Percentiles rank a stretch among this genome's conserved stretches.
Conservation (phyloP, 2,888 invertebrate genomes). For the Notodonta dromedarius region DNA sequence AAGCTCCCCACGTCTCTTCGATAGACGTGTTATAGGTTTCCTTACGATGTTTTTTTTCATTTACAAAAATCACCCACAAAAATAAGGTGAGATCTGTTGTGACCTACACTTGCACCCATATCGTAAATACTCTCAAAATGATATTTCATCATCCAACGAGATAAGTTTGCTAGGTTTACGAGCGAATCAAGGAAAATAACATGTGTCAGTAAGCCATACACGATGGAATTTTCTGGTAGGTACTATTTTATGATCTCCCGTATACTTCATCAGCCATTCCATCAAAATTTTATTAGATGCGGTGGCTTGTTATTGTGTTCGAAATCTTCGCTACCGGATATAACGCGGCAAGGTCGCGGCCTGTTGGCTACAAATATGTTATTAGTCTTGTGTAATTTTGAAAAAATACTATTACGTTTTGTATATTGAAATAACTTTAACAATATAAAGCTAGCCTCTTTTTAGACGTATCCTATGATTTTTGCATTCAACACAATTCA, state of each 20-base stretch:
- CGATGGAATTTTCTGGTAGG: conserved; percentile 60
- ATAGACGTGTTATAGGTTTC: no score
- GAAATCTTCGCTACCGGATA: conserved; percentile 25
- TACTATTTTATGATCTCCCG: conserved; percentile 57
- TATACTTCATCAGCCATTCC: conserved; percentile 50
- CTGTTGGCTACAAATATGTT: conserved; percentile 22
- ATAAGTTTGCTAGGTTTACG: conserved; percentile 70
- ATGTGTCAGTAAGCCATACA: conserved; percentile 66
- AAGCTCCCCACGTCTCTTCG: no score
- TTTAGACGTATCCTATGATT: no score
- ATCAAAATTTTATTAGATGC: conserved; percentile 65
- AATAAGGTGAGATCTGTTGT: background rate
- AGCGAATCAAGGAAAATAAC: conserved; percentile 67
- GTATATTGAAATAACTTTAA: background rate
- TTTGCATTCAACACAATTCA: no score
- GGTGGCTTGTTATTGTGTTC: conserved; percentile 36
- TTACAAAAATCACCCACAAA: background rate
- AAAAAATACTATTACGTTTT: background rate
- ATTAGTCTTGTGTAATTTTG: background rate
- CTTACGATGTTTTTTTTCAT: no score
- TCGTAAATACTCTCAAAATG: conserved; percentile 21
- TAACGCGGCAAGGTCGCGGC: conserved; percentile 25
- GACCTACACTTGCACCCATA: background rate
- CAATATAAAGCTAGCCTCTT: no score
- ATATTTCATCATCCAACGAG: conserved; percentile 57